A percentile compares a stretch with the other conserved stretches of the same genome.
phyloP scores from a whole-genome alignment of 1,140 invertebrate genomes.

The Ips typographus region DNA sequence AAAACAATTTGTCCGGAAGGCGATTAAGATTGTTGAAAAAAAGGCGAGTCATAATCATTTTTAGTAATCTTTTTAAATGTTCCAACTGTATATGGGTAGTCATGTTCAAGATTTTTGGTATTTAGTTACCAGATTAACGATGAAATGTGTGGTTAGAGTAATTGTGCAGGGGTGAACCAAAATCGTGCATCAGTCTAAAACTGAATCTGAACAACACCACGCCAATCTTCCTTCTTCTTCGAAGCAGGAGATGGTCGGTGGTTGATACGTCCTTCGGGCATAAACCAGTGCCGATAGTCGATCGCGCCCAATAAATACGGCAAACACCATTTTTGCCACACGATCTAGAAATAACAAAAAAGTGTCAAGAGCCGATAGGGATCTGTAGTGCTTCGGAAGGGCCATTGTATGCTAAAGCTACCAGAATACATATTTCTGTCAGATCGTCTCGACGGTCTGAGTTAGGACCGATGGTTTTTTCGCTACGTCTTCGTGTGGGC shows the following conservation, averaged over 20 bases:
- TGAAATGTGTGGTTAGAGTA: too few species aligned
- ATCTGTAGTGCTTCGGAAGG: slow-evolving; percentile 30
- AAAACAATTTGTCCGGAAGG: slow-evolving; percentile 1
- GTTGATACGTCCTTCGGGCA: neutral
- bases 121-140: too few species aligned
- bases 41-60: too few species aligned
- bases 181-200: too few species aligned
- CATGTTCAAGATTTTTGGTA: too few species aligned
- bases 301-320: slow-evolving; percentile 15
- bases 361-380: slow-evolving; percentile 41
- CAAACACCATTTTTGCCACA: slow-evolving; percentile 38
- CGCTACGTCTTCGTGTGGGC: slow-evolving; percentile 11
- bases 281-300: slow-evolving; percentile 18
- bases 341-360: slow-evolving; percentile 42
- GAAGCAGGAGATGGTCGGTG: neutral
- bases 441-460: slow-evolving; percentile 29
- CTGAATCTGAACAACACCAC: too few species aligned
- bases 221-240: too few species aligned
- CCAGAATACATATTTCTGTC: slow-evolving; percentile 46
- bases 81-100: too few species aligned
- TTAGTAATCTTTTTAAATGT: too few species aligned
- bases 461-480: slow-evolving; percentile 14
- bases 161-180: too few species aligned
- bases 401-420: slow-evolving; percentile 46
- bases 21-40: too few species aligned